Evolutionary conservation across 2,888 invertebrate genomes (phyloP).

Genomic region (Scaptomyza cyrtandrae): DNA sequence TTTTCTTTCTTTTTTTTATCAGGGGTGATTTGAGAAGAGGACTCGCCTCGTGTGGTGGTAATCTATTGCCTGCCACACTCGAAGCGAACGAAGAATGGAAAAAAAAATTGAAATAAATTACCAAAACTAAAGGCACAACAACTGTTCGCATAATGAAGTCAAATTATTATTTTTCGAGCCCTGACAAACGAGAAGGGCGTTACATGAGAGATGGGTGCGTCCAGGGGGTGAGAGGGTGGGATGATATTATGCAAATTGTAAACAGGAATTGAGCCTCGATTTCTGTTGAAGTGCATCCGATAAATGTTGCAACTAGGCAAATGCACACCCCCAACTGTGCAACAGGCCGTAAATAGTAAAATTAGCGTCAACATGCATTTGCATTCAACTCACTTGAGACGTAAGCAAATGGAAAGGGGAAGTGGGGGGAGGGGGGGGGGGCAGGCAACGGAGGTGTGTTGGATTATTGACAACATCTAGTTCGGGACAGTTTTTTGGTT

Average conservation of each 20-base stretch:
- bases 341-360: constrained; percentile 65
- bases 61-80: constrained; percentile 40
- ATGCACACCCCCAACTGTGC: constrained; percentile 43
- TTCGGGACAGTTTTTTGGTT: not conserved
- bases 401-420: not conserved
- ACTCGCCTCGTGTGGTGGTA: constrained; percentile 32
- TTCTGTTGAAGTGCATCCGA: constrained; percentile 12
- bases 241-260: constrained; percentile 77
- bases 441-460: not conserved
- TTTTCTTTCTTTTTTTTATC: not conserved
- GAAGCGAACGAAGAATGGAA: not conserved
- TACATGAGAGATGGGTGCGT: constrained; percentile 19
- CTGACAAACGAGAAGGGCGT: constrained; percentile 72
- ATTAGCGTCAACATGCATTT: constrained; percentile 76
- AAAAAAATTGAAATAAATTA: constrained; percentile 83
- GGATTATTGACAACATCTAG: constrained; percentile 20
- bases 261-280: constrained; percentile 38
- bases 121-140: constrained; percentile 83
- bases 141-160: constrained; percentile 83
- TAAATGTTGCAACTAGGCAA: constrained; percentile 6
- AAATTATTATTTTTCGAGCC: constrained; percentile 60
- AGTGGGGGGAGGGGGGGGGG: too few species aligned
- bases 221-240: not conserved
- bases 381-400: constrained; percentile 36
- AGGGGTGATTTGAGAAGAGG: constrained; percentile 33